Evolutionary conservation across 2,888 invertebrate genomes (phyloP).

Genomic region (Dromius quadrimaculatus): DNA sequence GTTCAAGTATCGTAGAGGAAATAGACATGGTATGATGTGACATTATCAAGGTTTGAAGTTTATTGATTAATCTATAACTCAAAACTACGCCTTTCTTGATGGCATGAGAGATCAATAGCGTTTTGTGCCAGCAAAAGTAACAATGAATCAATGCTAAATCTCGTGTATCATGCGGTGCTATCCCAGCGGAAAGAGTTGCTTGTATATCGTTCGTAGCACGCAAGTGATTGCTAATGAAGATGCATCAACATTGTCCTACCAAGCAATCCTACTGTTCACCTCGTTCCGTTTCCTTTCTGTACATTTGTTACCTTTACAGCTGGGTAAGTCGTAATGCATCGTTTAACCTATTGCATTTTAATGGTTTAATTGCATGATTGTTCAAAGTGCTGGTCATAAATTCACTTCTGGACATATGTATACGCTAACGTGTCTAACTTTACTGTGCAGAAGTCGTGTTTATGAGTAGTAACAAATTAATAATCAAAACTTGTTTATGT

Average conservation of each 20-base stretch:
- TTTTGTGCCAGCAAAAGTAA: conserved; percentile 54
- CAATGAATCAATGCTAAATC: conserved; percentile 60
- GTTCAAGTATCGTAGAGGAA: too few relatives aligned
- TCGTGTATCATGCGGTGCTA: conserved; percentile 45
- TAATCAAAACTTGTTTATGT: background rate
- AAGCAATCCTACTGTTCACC: background rate
- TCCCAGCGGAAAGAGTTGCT: conserved; percentile 25
- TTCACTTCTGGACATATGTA: conserved; percentile 6
- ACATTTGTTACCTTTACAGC: conserved; percentile 13
- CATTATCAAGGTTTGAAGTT: too few relatives aligned
- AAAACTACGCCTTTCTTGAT: too few relatives aligned
- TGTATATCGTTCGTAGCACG: conserved; percentile 29
- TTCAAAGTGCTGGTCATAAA: background rate
- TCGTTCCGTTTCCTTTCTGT: conserved; percentile 10
- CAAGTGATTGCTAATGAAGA: conserved; percentile 49
- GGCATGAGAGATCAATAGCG: conserved; percentile 42
- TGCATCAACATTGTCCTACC: conserved; percentile 21
- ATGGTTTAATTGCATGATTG: conserved; percentile 30
- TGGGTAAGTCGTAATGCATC: background rate
- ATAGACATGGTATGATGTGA: too few relatives aligned
- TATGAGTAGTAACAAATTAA: background rate
- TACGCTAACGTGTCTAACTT: background rate
- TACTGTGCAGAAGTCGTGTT: background rate
- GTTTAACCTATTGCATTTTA: conserved; percentile 27
- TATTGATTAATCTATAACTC: too few relatives aligned